Evolutionary conservation across 1,140 invertebrate species (phyloP), one percentile per base, ranked within the genome.

Genomic region (Drosophila tsacasi): DNA sequence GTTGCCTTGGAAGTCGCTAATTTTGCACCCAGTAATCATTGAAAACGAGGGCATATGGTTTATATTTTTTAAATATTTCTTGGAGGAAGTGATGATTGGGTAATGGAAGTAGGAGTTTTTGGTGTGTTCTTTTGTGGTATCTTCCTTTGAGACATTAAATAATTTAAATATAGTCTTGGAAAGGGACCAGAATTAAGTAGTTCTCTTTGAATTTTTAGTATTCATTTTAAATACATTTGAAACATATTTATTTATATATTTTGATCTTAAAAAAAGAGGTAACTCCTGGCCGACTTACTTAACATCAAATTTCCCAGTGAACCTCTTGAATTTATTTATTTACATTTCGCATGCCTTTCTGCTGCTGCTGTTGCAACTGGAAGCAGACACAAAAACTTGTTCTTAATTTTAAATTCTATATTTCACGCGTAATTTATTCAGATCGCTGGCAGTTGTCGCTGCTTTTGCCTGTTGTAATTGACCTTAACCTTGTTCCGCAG

Each of bases 401-500:
- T 85, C 79, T 90, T 82, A 65, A 90, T 75, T 82, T 63, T 68
- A 71, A 39, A 85, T 85, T 90, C 81, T 67, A 89, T 64, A 84
- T 72, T 83, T 87, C 78, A 61, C 30, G 63, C 69, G 74, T 55
- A 84, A 90, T 85, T 79, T 81, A 89, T 85, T 78, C 81, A 74
- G 59, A 72, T 72, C 27, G 44, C 46, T 76, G 54, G 37, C 63
- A 69, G 71, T 81, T 84, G 61, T 75, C 49, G 46, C 47, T 39
- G 52, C 25, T 54, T 57, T 66, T 61, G 75, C 27, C 54, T 52
- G 37, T 76, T 81, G 79, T 64, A 90, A 89, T 74, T 89, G 81
- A 90, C 85, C 85, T 90, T 90, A 90, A 91, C 85, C 85, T 90
- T 90, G 85, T 90, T 90, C 71, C 55, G 61, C 71, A 47, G 71